These are phyloP conservation scores for Lepidocyrtoides sp. DNA, from an alignment of 2,888 invertebrate genomes.

Conservation along the genomic window DNA sequence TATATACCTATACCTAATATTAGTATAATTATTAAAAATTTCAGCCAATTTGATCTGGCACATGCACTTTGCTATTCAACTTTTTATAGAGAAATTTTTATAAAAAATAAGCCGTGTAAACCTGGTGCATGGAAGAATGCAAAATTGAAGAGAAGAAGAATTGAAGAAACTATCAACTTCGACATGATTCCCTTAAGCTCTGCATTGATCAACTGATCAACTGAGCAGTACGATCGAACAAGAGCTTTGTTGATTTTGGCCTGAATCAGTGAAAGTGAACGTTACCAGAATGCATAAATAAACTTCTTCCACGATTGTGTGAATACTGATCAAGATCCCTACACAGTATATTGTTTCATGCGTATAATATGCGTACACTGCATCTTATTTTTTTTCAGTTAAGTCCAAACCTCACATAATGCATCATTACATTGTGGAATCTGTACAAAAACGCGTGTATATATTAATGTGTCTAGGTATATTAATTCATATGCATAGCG, in stretches of 20 bases:
- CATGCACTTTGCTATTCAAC: neutral
- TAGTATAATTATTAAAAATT: too few species aligned
- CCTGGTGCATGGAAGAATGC: slow-evolving; percentile 70
- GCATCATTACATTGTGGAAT: slow-evolving; percentile 37
- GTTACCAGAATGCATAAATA: neutral
- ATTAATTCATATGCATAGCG: neutral
- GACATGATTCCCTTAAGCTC: slow-evolving; percentile 68
- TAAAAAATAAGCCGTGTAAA: neutral
- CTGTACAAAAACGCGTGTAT: neutral
- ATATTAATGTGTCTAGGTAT: too few species aligned
- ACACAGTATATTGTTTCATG: slow-evolving; percentile 23
- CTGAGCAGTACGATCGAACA: slow-evolving; percentile 42
- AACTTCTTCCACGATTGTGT: slow-evolving; percentile 26
- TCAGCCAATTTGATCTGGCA: neutral
- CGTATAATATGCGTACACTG: neutral
- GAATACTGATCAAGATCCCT: neutral
- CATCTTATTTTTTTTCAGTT: neutral
- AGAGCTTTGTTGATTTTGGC: neutral
- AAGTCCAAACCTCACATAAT: neutral
- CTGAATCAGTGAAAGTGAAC: slow-evolving; percentile 70
- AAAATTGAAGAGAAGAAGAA: slow-evolving; percentile 45
- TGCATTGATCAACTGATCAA: slow-evolving; percentile 72
- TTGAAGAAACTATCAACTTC: slow-evolving; percentile 54
- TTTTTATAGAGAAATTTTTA: too few species aligned
- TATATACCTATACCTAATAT: too few species aligned